Evolutionary conservation across 2,888 invertebrate genomes (phyloP).

Genomic region (Drosophila suboccidentalis): DNA sequence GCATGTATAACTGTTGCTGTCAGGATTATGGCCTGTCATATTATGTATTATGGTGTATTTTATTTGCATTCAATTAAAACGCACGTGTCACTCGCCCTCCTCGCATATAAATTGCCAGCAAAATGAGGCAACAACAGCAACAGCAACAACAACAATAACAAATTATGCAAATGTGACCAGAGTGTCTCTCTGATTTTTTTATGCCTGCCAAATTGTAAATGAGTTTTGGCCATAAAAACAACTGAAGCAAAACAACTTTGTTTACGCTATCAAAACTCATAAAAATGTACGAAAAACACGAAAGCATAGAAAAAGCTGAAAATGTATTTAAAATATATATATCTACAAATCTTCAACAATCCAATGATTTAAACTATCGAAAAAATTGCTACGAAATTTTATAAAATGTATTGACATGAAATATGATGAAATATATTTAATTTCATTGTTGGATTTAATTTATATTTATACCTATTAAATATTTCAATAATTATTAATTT

Average conservation of each 20-base stretch:
- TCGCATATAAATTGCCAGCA: conserved; percentile 73
- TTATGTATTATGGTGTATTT: conserved; percentile 76
- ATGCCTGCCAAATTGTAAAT: conserved; percentile 20
- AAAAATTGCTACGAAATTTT: no score
- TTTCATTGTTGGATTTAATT: no score
- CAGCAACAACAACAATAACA: conserved; percentile 3
- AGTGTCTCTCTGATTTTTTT: conserved; percentile 12
- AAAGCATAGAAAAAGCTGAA: not conserved
- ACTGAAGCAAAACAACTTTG: conserved; percentile 54
- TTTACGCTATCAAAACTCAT: conserved; percentile 24
- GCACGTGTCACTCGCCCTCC: conserved; percentile 65
- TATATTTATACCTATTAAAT: no score
- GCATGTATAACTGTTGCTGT: conserved; percentile 78
- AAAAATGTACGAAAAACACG: not conserved
- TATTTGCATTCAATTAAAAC: conserved; percentile 81
- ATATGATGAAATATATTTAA: no score
- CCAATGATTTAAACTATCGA: no score
- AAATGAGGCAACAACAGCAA: conserved; percentile 55
- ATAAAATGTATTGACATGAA: no score
- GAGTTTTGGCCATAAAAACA: conserved; percentile 44
- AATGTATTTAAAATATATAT: conserved; percentile 6
- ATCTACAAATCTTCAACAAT: no score
- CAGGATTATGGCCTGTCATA: conserved; percentile 78
- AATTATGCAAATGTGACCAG: conserved; percentile 69
- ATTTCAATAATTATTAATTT: no score